phyloP scores from a whole-genome alignment of 2,888 invertebrate genomes.

The Eurois occulta region DNA sequence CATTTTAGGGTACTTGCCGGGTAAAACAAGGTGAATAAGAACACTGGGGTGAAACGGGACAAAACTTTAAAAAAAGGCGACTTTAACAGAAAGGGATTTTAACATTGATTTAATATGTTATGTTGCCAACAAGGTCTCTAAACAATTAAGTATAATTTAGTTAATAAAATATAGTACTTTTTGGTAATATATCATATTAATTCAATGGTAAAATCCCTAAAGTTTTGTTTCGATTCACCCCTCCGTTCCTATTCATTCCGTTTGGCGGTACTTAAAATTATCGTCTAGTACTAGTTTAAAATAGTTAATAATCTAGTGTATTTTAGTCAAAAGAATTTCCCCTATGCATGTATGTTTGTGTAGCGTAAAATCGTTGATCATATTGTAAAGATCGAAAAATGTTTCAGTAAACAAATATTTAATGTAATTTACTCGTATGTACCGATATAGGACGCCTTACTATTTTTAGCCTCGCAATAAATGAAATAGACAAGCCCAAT shows the following conservation, averaged over 20 bases:
- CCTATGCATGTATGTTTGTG: neutral
- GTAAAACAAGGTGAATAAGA: too few species aligned
- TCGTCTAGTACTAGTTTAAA: neutral
- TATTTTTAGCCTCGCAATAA: neutral
- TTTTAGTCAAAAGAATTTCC: neutral
- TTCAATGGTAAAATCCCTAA: too few species aligned
- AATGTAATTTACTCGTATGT: neutral
- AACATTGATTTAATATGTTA: too few species aligned
- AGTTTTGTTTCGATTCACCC: too few species aligned
- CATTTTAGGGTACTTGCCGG: slow-evolving; percentile 7
- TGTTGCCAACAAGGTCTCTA: too few species aligned
- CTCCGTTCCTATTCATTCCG: too few species aligned
- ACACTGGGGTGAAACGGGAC: too few species aligned
- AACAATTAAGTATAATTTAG: too few species aligned
- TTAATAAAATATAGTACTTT: too few species aligned
- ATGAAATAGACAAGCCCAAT: neutral
- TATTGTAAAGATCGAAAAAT: neutral
- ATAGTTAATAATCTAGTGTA: neutral
- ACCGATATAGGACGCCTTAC: neutral
- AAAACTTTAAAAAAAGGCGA: too few species aligned
- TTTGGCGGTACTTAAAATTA: neutral
- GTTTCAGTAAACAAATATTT: neutral
- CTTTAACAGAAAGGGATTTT: too few species aligned
- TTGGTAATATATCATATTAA: too few species aligned
- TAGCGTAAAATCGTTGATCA: neutral